A percentile compares a stretch with the other conserved stretches of the same genome.
Conservation (phyloP, 1,140 invertebrate genomes). For the Temnothorax longispinosus region DNA sequence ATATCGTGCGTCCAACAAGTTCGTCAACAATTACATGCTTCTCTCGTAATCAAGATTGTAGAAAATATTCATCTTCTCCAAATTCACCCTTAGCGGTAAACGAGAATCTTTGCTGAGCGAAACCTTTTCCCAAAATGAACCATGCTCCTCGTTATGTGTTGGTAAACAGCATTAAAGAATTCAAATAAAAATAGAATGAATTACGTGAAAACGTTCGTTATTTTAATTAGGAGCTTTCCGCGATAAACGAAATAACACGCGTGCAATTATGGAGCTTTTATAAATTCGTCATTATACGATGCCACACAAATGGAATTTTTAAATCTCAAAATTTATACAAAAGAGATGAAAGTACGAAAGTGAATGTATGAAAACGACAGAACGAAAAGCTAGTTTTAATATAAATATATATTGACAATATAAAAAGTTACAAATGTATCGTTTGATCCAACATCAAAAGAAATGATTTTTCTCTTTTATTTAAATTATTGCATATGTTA, state of each 20-base stretch:
- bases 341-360: not conserved
- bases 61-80: not conserved
- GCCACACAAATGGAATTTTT: not conserved
- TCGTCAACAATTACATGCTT: slow-evolving; percentile 34
- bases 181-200: not conserved
- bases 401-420: not conserved
- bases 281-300: not conserved
- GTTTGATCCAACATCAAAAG: not conserved
- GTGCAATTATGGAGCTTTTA: not conserved
- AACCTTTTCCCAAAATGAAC: not conserved
- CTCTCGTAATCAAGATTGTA: slow-evolving; percentile 12
- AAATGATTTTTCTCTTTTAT: not conserved
- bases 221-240: not conserved
- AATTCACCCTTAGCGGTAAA: not conserved
- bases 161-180: not conserved
- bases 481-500: not conserved
- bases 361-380: not conserved
- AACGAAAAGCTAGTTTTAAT: not conserved
- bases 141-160: not conserved
- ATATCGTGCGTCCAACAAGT: slow-evolving; percentile 21
- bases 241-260: not conserved
- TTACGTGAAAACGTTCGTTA: not conserved
- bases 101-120: not conserved
- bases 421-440: not conserved
- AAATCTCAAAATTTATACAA: not conserved